These are phyloP conservation scores for Hypocryptadius cinnamomeus DNA, from an alignment of 2,113 vertebrate species.

Conservation along the genomic window DNA sequence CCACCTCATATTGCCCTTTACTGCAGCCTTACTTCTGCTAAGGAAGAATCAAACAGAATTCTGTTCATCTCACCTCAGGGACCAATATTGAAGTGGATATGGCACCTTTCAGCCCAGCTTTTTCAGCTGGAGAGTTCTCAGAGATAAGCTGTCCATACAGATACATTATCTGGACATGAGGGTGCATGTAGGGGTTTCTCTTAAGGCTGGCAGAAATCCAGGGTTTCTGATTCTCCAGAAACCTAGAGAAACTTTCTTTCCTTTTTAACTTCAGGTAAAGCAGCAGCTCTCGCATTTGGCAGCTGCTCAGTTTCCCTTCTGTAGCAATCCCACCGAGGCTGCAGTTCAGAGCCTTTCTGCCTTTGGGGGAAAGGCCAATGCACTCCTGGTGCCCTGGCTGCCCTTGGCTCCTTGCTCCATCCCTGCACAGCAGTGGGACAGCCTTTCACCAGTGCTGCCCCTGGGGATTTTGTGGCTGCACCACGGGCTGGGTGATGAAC, in stretches of 20 bases:
- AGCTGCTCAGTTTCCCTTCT: not conserved
- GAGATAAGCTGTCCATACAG: not conserved
- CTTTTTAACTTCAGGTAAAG: not conserved
- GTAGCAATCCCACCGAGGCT: not conserved
- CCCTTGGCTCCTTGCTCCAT: not conserved
- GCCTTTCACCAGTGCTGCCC: rapidly evolving
- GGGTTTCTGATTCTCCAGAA: not conserved
- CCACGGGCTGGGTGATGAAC: not conserved
- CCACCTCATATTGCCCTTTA: not conserved
- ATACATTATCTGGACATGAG: not conserved
- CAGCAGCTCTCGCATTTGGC: not conserved
- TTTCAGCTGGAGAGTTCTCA: not conserved
- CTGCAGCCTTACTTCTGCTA: not conserved
- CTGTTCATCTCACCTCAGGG: not conserved
- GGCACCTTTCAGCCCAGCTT: not conserved
- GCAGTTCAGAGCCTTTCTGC: not conserved
- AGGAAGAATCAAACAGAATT: not conserved
- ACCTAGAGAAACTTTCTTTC: not conserved
- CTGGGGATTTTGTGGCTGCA: not conserved
- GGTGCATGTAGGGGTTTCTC: not conserved
- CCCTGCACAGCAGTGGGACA: not conserved
- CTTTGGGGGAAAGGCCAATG: not conserved
- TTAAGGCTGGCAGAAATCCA: not conserved
- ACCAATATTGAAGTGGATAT: not conserved
- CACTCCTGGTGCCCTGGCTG: not conserved